phyloP scores from a whole-genome alignment of 2,113 vertebrate genomes.

The Tretioscincus oriximinensis region DNA sequence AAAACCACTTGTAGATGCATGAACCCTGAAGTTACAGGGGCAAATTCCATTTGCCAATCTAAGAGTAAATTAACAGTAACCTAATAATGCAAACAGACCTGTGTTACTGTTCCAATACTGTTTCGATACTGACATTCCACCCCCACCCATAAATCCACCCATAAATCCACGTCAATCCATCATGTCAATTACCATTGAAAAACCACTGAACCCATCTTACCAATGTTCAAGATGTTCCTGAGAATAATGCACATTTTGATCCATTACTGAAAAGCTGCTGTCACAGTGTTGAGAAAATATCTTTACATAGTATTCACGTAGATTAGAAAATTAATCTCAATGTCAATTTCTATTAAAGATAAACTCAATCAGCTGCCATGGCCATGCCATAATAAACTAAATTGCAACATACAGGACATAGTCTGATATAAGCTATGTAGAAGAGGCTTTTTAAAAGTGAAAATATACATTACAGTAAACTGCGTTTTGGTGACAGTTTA shows the following conservation, averaged over 20 bases:
- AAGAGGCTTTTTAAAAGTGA: not conserved
- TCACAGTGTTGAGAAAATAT: not conserved
- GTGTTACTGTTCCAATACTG: not conserved
- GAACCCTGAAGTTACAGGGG: not conserved
- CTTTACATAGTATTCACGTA: slow-evolving; percentile 7
- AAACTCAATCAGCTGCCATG: not conserved
- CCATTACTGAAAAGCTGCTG: not conserved
- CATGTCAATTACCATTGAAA: not conserved
- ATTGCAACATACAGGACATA: not conserved
- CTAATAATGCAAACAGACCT: not conserved
- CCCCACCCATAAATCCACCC: not conserved
- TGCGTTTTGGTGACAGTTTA: not conserved
- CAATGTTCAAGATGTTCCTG: not conserved
- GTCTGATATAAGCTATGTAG: not conserved
- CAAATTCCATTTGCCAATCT: not conserved
- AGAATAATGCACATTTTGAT: not conserved
- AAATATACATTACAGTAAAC: not conserved
- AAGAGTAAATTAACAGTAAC: not conserved
- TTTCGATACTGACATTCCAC: not conserved
- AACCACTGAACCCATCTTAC: not conserved
- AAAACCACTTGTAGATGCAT: not conserved
- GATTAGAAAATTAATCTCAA: slow-evolving; percentile 13
- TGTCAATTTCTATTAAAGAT: slow-evolving; percentile 4
- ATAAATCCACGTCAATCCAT: not conserved
- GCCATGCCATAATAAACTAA: slow-evolving; percentile 11